phyloP scores from a whole-genome alignment of 2,113 vertebrate genomes.

The Cyanoliseus patagonus region DNA sequence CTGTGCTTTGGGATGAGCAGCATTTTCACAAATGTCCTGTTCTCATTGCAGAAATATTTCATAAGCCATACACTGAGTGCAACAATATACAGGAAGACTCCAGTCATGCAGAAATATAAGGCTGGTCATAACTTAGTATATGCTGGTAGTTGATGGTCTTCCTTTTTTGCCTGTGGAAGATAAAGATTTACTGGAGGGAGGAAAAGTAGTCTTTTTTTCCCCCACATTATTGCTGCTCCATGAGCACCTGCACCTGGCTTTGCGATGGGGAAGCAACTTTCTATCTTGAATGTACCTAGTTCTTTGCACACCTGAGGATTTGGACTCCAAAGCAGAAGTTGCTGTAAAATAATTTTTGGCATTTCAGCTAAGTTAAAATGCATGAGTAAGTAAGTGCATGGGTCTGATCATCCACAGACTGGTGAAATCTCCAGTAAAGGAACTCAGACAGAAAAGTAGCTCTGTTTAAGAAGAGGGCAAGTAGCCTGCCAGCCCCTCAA shows the following conservation, averaged over 20 bases:
- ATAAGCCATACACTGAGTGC: not conserved
- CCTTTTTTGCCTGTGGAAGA: not conserved
- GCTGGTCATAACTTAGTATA: not conserved
- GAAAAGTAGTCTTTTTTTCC: not conserved
- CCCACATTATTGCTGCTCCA: accelerated
- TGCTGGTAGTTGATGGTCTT: not conserved
- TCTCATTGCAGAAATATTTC: not conserved
- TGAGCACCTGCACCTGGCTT: not conserved
- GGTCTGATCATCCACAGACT: not conserved
- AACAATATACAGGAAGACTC: not conserved
- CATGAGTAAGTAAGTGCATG: not conserved
- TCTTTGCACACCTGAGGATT: not conserved
- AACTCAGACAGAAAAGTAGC: not conserved
- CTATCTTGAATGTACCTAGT: not conserved
- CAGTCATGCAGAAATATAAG: not conserved
- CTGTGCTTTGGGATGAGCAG: not conserved
- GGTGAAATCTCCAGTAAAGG: not conserved
- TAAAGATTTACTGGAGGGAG: not conserved
- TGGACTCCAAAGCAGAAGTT: not conserved
- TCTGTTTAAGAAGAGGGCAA: not conserved
- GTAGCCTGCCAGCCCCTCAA: not conserved
- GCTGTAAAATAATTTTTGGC: not conserved
- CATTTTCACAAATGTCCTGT: not conserved
- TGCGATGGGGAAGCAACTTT: not conserved
- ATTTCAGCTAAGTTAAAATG: not conserved